A percentile compares a stretch with the other conserved stretches of the same genome.
Evolutionary conservation across 2,797 vertebrate species (phyloP).

Genomic region (Gymnothorax javanicus): DNA sequence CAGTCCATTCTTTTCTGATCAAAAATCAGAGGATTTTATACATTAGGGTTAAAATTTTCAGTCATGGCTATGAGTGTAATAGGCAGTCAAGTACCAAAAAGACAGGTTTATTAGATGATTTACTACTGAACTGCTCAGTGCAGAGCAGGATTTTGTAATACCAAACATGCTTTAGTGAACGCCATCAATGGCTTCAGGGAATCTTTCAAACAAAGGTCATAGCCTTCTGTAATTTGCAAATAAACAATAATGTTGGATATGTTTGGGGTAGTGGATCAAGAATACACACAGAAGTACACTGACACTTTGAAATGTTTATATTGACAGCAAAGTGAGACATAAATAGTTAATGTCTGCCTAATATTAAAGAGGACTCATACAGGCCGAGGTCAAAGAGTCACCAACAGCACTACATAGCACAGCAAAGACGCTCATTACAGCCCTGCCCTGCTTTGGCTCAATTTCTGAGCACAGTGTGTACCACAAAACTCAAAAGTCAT

Average conservation of each 20-base stretch:
- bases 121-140: conserved; percentile 16
- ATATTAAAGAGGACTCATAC: conserved; percentile 10
- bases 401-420: neutral
- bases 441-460: neutral
- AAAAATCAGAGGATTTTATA: conserved; percentile 2
- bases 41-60: conserved; percentile 9
- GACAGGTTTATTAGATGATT: conserved; percentile 1
- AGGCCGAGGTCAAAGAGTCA: conserved; percentile 2
- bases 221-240: conserved; percentile 52
- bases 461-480: neutral
- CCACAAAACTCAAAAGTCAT: neutral
- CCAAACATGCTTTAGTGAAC: conserved; percentile 57
- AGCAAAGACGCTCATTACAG: neutral
- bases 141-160: conserved; percentile 44
- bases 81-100: neutral
- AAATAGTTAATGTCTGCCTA: conserved; percentile 11
- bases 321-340: neutral
- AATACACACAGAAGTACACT: neutral
- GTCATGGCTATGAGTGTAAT: neutral
- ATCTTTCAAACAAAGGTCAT: conserved; percentile 52
- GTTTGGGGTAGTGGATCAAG: conserved; percentile 30
- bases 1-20: neutral
- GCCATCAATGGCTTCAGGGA: conserved; percentile 63
- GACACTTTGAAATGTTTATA: neutral
- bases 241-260: conserved; percentile 52